Evolutionary conservation across 1,140 invertebrate genomes (phyloP), one percentile per base, ranked within the genome.

Genomic region (Ptiloglossa arizonensis): DNA sequence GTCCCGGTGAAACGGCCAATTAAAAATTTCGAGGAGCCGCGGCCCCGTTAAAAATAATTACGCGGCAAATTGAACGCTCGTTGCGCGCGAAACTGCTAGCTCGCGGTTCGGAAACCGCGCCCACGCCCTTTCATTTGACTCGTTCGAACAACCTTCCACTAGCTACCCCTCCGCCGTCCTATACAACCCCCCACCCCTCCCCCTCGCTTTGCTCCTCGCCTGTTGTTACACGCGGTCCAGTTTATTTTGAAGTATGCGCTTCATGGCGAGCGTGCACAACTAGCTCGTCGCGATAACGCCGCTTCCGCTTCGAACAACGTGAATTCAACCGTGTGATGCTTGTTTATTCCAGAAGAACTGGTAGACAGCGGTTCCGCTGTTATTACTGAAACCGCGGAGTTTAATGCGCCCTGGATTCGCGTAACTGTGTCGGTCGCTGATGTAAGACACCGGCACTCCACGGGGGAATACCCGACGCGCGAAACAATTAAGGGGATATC

Each of bases 301-400:
- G 32, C 66, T 76, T 76, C 66, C 73, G 54, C 44, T 60, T 22
- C 73, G 44, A 41, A 46, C 54, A 11, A 17, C 44, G 64, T 22
- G 73, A 69, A 69, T 76, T 76, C 73, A 60, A 50, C 52, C 64
- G 73, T 76, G 32, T 69, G 73, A 69, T 69, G 54, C 73, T 41
- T 44, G 66, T 76, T 76, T 60, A 76, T 76, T 68, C 73, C 73
- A 50, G 73, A 76, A 69, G 54, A 69, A 76, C 52, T 69, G 73
- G 17, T 44, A 50, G 64, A 44, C 41, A 68, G 38, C 11, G 64
- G 52, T 67, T n/a, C 48, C 35, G n/a, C 35, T 13, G 63, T 27
- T 46, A 68, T 75, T 68, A 75, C 17, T 35, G 72, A 27, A n/a
- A 68, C 63, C n/a, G 17, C 22, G 62, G 1, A n/a, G 27, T 60